phyloP scores from a whole-genome alignment of 2,113 vertebrate genomes.

The Ovis aries region ARS-UI_Ramb_v3.0 NC_056069.1:45133001-45133500 shows the following conservation, averaged over 20 bases:
- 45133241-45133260: background rate
- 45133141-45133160: background rate
- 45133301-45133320: background rate
- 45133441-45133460: background rate
- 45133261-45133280: background rate
- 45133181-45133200: background rate
- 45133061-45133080: background rate
- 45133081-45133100: background rate
- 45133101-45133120: background rate
- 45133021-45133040: background rate
- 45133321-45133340: background rate
- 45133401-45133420: background rate
- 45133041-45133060: background rate
- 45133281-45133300: background rate
- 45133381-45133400: background rate
- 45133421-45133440: fast-evolving
- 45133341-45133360: background rate
- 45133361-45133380: background rate
- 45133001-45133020: background rate
- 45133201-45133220: background rate
- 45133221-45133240: background rate
- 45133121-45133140: background rate
- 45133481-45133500: background rate
- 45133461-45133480: background rate
- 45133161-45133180: background rate